Base-by-base conservation (phyloP, 2,797 vertebrate genomes). In the Aplochiton taeniatus region DNA sequence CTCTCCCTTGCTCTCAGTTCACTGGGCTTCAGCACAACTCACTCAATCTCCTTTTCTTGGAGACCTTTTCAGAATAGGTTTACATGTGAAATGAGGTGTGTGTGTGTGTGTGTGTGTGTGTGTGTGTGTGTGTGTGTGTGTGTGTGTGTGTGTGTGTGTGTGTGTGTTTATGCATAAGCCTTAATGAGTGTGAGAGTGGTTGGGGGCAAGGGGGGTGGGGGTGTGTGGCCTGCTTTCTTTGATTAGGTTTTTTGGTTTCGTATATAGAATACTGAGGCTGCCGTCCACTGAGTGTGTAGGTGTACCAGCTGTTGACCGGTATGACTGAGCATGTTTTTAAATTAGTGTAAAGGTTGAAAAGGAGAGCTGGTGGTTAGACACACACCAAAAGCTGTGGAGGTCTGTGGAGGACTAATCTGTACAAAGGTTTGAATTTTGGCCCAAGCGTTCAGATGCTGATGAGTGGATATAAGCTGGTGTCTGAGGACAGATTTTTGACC, bases 401-500 rank as follows among this genome's bases (percentile, higher is more conserved):
- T 61, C 58, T 69, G 48, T 52, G 70, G 45, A 61, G 11, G 51
- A 73, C 45, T 42, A 57, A 65, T 31, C 31, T 31, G 31, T 77
- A 71, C 58, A 41, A 11, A 43, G 76, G 58, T 51, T 64, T 31
- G 49, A 60, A 75, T 73, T 65, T 67, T 80, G 80, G 66, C 31
- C 64, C 66, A 47, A 31, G 31, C 6, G 31, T 31, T 31, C 31
- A 31, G 31, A 31, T 31, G 31, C 6, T 31, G 31, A 31, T 2
- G 2, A 31, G 31, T 31, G 31, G 31, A 31, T 31, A 6, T 31
- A 31, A 31, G 31, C 31, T 31, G 31, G 31, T 31, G 31, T 31
- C 3, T 31, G 6, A 31, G 31, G 31, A 31, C 2, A 31, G 31
- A 31, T 2, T 2, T 31, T 31, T 31, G 31, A 31, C 31, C 31